A percentile compares a stretch with the other conserved stretches of the same genome.
Conservation (phyloP, 2,113 vertebrate genomes). For the Megaleporinus macrocephalus region DNA sequence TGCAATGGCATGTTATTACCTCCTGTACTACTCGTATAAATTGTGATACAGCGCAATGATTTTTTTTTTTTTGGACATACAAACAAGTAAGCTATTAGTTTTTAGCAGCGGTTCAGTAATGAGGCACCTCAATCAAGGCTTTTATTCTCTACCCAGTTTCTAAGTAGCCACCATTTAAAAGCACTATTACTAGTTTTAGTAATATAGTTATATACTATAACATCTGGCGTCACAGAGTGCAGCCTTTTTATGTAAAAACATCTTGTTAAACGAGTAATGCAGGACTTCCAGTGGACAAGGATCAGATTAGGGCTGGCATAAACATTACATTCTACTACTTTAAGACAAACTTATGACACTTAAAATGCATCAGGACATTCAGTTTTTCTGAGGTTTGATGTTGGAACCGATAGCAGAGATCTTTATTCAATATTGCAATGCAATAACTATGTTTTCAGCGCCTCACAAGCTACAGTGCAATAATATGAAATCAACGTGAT, state of each 20-base stretch:
- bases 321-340: not conserved
- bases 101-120: not conserved
- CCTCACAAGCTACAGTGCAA: too few species aligned
- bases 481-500: too few species aligned
- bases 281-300: not conserved
- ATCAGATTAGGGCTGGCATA: not conserved
- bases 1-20: not conserved
- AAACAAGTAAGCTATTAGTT: not conserved
- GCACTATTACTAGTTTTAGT: too few species aligned
- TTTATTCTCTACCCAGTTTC: not conserved
- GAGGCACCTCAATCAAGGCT: not conserved
- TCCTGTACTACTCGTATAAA: not conserved
- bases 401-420: too few species aligned
- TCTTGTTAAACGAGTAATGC: constrained; percentile 35
- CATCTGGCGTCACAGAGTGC: not conserved
- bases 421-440: too few species aligned
- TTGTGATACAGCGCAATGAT: not conserved
- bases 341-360: too few species aligned
- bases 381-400: too few species aligned
- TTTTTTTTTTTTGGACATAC: not conserved
- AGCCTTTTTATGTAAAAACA: not conserved
- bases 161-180: not conserved
- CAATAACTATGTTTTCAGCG: too few species aligned
- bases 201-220: too few species aligned
- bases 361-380: too few species aligned